Conservation (phyloP, 2,113 vertebrate species). For the Crocuta crocuta region DNA sequence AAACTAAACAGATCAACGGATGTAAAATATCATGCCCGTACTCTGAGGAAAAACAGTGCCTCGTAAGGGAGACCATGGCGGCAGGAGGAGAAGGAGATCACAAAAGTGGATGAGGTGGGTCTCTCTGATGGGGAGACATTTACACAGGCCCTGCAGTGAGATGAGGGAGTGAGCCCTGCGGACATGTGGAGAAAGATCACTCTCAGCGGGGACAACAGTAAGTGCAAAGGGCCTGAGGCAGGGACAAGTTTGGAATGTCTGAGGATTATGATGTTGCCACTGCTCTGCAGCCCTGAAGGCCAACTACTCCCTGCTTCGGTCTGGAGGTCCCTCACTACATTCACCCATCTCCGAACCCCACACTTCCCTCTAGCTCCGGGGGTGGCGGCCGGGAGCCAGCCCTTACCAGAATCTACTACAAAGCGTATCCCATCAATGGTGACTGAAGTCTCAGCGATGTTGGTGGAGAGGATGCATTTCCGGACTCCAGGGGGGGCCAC, state of each 20-base stretch:
- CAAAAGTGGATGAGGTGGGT: neutral
- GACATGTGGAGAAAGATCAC: neutral
- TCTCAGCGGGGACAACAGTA: neutral
- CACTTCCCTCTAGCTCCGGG: fast-evolving
- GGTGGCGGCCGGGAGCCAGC: fast-evolving
- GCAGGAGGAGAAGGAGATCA: too few relatives aligned
- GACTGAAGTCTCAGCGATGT: slow-evolving; percentile 96
- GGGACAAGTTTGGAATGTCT: neutral
- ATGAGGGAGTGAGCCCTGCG: too few relatives aligned
- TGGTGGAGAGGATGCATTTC: slow-evolving; percentile 96
- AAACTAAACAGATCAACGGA: neutral
- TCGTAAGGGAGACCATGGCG: neutral
- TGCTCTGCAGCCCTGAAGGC: neutral
- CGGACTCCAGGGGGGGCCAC: slow-evolving; percentile 92
- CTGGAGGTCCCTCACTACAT: fast-evolving
- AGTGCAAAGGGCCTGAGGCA: neutral
- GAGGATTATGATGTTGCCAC: neutral
- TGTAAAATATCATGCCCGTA: neutral
- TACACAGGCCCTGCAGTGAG: neutral
- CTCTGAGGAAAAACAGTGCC: neutral
- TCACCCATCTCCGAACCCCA: neutral
- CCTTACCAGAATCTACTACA: slow-evolving; percentile 93
- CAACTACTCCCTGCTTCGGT: neutral
- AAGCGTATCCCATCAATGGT: slow-evolving; percentile 97
- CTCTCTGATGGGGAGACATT: neutral